These are phyloP conservation scores for Gibbula magus DNA, from an alignment of 2,888 invertebrate genomes.

Conservation along the genomic window DNA sequence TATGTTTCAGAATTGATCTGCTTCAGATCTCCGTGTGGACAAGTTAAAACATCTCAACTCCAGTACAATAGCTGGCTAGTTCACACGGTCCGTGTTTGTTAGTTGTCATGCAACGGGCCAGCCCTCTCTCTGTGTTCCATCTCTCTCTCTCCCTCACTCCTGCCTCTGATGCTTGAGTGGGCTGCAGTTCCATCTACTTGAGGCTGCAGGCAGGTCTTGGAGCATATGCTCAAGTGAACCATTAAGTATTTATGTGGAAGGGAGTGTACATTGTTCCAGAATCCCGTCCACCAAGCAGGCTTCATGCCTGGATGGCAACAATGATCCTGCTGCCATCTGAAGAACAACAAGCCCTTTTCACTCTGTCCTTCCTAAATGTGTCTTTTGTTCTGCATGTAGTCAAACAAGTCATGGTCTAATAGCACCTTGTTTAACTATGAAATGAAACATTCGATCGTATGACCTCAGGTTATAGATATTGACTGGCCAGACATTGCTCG, in stretches of 20 bases:
- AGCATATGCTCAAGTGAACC: neutral
- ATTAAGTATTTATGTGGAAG: neutral
- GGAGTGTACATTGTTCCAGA: neutral
- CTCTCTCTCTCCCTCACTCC: neutral
- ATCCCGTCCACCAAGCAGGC: neutral
- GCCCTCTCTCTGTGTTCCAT: neutral
- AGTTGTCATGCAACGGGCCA: constrained; percentile 3
- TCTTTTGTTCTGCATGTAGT: neutral
- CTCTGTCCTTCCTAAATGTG: neutral
- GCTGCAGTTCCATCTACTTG: neutral
- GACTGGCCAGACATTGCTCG: neutral
- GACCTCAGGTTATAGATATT: neutral
- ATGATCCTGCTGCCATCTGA: neutral
- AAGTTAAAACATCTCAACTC: neutral
- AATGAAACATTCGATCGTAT: constrained; percentile 3
- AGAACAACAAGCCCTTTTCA: neutral
- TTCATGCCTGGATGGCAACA: neutral
- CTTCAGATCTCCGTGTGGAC: neutral
- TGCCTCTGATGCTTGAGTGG: neutral
- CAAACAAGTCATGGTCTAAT: neutral
- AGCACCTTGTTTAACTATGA: neutral
- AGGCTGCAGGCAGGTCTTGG: neutral
- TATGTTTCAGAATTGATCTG: too few relatives aligned
- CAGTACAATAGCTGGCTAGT: neutral
- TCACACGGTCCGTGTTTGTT: neutral